Evolutionary conservation across 2,888 invertebrate species (phyloP), one percentile per base, ranked within the genome.

Genomic region (Campopleginae sp.): DNA sequence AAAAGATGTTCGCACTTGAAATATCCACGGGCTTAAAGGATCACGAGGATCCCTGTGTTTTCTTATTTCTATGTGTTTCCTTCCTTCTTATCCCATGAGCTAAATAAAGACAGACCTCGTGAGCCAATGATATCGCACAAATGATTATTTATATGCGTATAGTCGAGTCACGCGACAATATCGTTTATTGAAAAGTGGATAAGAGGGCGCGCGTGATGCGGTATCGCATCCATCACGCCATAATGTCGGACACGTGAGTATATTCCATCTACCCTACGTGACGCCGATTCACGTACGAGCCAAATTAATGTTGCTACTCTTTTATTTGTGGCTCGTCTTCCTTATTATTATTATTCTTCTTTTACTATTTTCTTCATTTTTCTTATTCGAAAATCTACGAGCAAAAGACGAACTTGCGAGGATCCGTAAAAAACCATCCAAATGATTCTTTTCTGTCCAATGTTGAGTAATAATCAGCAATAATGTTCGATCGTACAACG

Each of bases 151-250:
- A 38, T 65, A 38, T 38, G 33, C 63, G 48, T 33, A 19, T 0
- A 31, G 33, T 48, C 17, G 19, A 76, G 80, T 77, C 68, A 84
- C 72, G 80, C 68, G 33, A 78, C 61, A 12, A 23, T 27, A 84
- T 72, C 61, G 77, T 71, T 80, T 68, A 84, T 84, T 80, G 77
- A 78, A 80, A 74, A 68, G 84, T 78, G 71, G 72, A 77, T 77
- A 74, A 77, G 77, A 61, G 65, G 31, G 48, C 42, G 61, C 23
- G 42, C 51, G 38, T 65, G 48, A 46, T 63, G 48, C 63, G 46
- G 48, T 19, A 48, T 48, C 68, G 23, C 58, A 58, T 77, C 65
- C 19, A 46, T 44, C 46, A 31, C 27, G 27, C 27, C 3, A 46
- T 46, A 68, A 27, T 14, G 46, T 44, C 4, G 58, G 58, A 58